Conservation (phyloP, 1,140 invertebrate species). For the Conus ventricosus region DNA sequence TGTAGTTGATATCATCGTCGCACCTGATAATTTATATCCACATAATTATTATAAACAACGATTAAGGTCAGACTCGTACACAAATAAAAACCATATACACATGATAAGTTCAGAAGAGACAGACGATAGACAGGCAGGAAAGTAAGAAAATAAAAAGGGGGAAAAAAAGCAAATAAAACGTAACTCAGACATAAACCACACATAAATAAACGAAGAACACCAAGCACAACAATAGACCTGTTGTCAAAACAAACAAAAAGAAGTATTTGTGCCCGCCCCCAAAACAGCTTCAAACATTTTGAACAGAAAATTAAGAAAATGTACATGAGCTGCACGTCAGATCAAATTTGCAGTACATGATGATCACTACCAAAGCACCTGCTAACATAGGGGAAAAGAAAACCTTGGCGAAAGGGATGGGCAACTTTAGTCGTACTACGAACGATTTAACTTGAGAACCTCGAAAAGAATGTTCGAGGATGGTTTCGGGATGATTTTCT, state of each 20-base stretch:
- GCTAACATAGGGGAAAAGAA: not conserved
- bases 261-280: not conserved
- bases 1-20: not conserved
- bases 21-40: constrained; percentile 21
- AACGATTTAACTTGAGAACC: no score
- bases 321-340: not conserved
- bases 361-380: not conserved
- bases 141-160: not conserved
- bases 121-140: not conserved
- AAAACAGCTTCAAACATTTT: not conserved
- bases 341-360: not conserved
- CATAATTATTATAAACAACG: constrained; percentile 23
- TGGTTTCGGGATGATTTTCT: no score
- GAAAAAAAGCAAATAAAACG: not conserved
- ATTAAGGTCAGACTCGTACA: constrained; percentile 32
- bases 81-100: constrained; percentile 15
- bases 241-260: not conserved
- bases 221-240: no score
- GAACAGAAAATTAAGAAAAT: not conserved
- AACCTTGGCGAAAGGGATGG: no score
- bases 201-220: not conserved
- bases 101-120: not conserved
- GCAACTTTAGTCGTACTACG: no score
- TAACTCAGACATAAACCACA: not conserved
- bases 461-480: no score